Conservation (phyloP, 2,113 vertebrate species). For the Salvator merianae region DNA sequence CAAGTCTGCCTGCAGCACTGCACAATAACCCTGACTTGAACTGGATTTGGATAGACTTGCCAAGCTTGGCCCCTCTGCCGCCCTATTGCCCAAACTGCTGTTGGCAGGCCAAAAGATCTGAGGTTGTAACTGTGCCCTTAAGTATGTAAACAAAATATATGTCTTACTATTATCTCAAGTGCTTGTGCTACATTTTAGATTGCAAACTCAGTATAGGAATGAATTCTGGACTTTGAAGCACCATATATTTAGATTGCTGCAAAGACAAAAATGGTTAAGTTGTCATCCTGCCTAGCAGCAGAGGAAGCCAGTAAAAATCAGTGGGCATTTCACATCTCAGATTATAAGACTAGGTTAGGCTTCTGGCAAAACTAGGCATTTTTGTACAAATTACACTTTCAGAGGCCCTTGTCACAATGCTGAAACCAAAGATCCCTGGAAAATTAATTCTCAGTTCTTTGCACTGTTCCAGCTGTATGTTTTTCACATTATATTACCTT, state of each 20-base stretch:
- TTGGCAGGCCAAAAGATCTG: no score
- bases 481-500: slow-evolving; percentile 14
- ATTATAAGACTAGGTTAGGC: background rate
- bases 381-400: background rate
- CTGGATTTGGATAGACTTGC: no score
- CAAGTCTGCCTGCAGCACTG: no score
- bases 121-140: background rate
- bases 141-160: no score
- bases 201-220: background rate
- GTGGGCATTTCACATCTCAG: background rate
- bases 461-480: background rate
- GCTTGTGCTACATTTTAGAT: background rate
- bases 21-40: no score
- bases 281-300: background rate
- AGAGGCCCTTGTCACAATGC: background rate
- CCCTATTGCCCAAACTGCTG: no score
- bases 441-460: background rate
- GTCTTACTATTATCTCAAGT: no score
- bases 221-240: background rate
- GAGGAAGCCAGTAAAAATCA: background rate
- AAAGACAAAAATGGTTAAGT: background rate
- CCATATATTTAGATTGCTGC: background rate
- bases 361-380: background rate
- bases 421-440: background rate
- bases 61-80: no score